Conservation (phyloP, 2,797 vertebrate species). For the Microhierax caerulescens region DNA sequence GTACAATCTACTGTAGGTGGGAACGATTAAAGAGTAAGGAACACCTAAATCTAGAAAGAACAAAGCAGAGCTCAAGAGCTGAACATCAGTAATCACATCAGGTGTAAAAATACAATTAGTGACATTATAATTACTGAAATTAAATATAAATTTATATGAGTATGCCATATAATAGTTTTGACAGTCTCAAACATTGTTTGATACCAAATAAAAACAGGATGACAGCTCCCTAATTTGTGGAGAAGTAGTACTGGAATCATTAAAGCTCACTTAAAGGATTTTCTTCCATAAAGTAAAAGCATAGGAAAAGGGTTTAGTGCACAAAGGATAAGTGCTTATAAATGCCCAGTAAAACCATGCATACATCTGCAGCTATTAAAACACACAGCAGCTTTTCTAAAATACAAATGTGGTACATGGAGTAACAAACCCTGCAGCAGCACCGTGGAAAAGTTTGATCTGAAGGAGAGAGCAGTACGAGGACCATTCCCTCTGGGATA, state of each 20-base stretch:
- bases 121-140: constrained; percentile 16
- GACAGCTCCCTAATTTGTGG: background rate
- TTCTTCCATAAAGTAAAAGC: background rate
- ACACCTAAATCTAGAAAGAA: background rate
- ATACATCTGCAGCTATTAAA: background rate
- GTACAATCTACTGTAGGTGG: background rate
- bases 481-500: background rate
- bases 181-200: background rate
- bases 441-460: background rate
- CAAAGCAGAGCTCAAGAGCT: background rate
- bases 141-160: background rate
- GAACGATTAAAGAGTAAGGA: background rate
- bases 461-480: background rate
- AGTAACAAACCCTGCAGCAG: background rate
- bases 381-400: constrained; percentile 2
- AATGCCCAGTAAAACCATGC: constrained; percentile 2
- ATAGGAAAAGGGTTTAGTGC: background rate
- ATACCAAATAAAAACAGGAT: background rate
- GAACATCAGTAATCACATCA: background rate
- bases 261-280: constrained; percentile 24
- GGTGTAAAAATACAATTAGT: constrained; percentile 25
- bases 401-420: background rate
- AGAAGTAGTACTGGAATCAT: background rate
- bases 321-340: background rate
- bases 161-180: background rate